A percentile compares a stretch with the other conserved stretches of the same genome.
These are phyloP conservation scores for Heliconius himera DNA, from an alignment of 1,140 invertebrate genomes.

Conservation along the genomic window DNA sequence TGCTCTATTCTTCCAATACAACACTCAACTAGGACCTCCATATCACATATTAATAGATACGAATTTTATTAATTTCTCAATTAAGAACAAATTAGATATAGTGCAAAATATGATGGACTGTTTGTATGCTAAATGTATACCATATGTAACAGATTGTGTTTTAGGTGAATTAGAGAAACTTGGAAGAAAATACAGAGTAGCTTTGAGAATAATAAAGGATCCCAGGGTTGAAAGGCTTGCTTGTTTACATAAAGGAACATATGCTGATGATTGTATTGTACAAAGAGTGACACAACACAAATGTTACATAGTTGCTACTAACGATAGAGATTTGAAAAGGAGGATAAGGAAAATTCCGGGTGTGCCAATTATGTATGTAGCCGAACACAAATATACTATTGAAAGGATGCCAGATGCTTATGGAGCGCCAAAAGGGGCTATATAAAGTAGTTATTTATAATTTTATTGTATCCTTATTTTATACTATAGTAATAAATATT, in stretches of 20 bases:
- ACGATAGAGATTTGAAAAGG: constrained; percentile 98
- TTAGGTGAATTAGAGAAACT: constrained; percentile 99
- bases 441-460: constrained; percentile 48
- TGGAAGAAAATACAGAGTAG: constrained; percentile 97
- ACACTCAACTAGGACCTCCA: constrained; percentile 98
- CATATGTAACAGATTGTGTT: constrained; percentile 99
- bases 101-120: constrained; percentile 99
- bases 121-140: constrained; percentile 98
- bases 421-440: constrained; percentile 89
- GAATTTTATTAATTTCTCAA: constrained; percentile 99
- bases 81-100: constrained; percentile 99
- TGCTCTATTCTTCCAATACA: constrained; percentile 98
- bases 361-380: constrained; percentile 99
- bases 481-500: constrained; percentile 30
- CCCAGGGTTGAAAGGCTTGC: constrained; percentile 95
- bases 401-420: constrained; percentile 99
- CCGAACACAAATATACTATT: constrained; percentile 96
- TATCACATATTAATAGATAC: constrained; percentile 99
- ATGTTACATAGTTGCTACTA: constrained; percentile 99
- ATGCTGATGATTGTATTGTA: constrained; percentile 99
- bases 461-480: background rate
- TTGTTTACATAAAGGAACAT: constrained; percentile 98
- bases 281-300: constrained; percentile 98
- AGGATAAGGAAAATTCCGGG: constrained; percentile 99
- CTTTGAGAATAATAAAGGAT: constrained; percentile 98